Evolutionary conservation across 2,113 vertebrate genomes (phyloP), one percentile per base, ranked within the genome.

Genomic region (Sapajus apella): DNA sequence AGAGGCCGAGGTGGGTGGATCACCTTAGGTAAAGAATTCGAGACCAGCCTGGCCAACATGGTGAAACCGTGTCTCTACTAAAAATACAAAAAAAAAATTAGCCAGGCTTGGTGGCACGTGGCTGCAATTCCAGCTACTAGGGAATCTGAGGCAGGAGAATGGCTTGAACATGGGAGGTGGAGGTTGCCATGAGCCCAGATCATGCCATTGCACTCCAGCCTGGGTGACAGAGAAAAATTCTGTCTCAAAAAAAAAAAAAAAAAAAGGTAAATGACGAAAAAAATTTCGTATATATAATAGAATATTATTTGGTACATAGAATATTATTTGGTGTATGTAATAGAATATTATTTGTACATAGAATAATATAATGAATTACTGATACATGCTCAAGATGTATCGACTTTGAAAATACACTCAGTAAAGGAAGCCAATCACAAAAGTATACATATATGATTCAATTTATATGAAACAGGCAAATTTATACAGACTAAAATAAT

Each of bases 41-140:
- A 64, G 61, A 64, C 27, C 27, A 64, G 61, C 27, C 61, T 64
- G 5, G 61, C 27, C 11, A 30, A 64, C 27, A 30, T 30, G 25
- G 27, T 64, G 27, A 64, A 64, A 64, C 11, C 61, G 11, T 30
- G 5, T 64, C 61, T 64, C 61, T 30, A 64, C 61, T 30, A 64
- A 64, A 64, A 64, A 64, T 13, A 2, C 1, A 64, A 64, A 30
- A 61, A 61, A 61, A 30, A 61, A 5, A 13, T 64, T 30, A 13
- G 11, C 61, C 11, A 27, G 27, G 25, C 11, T 0, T 4, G 0
- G 11, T 30, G 27, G 27, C 61, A 27, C 27, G 30, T 25, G 27
- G 10, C 61, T 64, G 61, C 30, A 30, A 64, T 64, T 64, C 61
- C 61, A 30, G 25, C 61, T 13, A 13, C 27, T 64, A 64, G 61